A percentile compares a stretch with the other conserved stretches of the same genome.
These are phyloP conservation scores for Lordiphosa stackelbergi DNA, from an alignment of 1,140 invertebrate genomes.

Conservation along the genomic window DNA sequence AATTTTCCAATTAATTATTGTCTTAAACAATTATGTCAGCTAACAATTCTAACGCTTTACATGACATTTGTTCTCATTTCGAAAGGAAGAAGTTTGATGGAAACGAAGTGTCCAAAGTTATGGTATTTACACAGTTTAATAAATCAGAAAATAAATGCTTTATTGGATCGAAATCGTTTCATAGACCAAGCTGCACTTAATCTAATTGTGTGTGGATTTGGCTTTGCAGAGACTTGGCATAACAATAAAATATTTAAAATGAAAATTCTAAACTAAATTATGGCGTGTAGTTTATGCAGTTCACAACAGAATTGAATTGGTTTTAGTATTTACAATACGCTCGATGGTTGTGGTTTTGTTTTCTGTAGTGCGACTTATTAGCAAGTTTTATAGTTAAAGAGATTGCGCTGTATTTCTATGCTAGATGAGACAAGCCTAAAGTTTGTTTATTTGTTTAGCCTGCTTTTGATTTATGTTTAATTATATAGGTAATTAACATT, in stretches of 20 bases:
- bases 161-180: constrained; percentile 49
- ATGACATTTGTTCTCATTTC: constrained; percentile 6
- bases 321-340: constrained; percentile 3
- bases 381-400: constrained; percentile 32
- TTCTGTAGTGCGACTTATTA: constrained; percentile 29
- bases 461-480: constrained; percentile 30
- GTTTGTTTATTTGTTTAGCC: constrained; percentile 3
- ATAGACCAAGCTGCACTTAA: constrained; percentile 43
- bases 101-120: constrained; percentile 22
- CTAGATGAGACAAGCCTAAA: constrained; percentile 18
- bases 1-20: constrained; percentile 60
- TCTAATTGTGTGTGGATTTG: constrained; percentile 54
- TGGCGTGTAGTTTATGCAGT: constrained; percentile 47
- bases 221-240: constrained; percentile 62
- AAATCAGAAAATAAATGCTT: constrained; percentile 65
- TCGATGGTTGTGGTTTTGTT: not conserved
- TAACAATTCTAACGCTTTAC: constrained; percentile 51
- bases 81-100: constrained; percentile 20
- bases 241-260: constrained; percentile 37
- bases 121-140: constrained; percentile 54
- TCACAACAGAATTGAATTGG: constrained; percentile 4
- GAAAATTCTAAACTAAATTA: constrained; percentile 41
- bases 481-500: constrained; percentile 53
- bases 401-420: constrained; percentile 33
- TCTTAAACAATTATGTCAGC: constrained; percentile 65